Evolutionary conservation across 2,797 vertebrate genomes (phyloP), one percentile per base, ranked within the genome.

Genomic region (Fistularia tabacaria): DNA sequence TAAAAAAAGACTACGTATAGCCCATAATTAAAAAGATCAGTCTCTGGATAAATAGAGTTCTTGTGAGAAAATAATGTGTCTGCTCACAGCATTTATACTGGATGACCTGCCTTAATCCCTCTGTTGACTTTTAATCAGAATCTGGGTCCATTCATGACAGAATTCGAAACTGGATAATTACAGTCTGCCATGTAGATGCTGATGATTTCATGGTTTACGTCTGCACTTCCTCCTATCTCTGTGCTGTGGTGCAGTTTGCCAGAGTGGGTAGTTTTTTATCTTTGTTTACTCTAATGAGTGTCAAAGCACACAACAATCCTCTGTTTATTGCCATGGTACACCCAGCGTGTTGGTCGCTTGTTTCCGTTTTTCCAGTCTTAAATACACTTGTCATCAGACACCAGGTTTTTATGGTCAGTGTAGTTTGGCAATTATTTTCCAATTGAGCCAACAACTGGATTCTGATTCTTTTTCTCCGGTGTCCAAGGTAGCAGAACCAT

Each of bases 1-100:
- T 51, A 62, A 73, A 52, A 59, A 41, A 66, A 44, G 7, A 58
- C 58, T 59, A 39, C 3, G 5, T 57, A 56, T 51, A 74, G 75
- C 66, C 73, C 76, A 62, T 83, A 58, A 82, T 84, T 84, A 76
- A 60, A 68, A 65, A 68, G 51, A 73, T 70, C 53, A 42, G 59
- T 52, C 50, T 57, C 57, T 64, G 45, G 69, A 77, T 76, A 77
- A 88, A 66, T 69, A 74, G 69, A 63, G 56, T 48, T 69, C 58
- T 49, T 64, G 38, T 47, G 15, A 74, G 49, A 74, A 69, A 75
- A 70, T 64, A 15, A 80, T 54, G 62, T 77, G 69, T 77, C 54
- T 8, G 10, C 44, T 62, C 62, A 59, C 37, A 39, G 36, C 49
- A 51, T 61, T 36, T 70, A 67, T 66, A 73, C 41, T 40, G 14